Evolutionary conservation across 2,888 invertebrate genomes (phyloP), one percentile per base, ranked within the genome.

Genomic region (Cabera pusaria): DNA sequence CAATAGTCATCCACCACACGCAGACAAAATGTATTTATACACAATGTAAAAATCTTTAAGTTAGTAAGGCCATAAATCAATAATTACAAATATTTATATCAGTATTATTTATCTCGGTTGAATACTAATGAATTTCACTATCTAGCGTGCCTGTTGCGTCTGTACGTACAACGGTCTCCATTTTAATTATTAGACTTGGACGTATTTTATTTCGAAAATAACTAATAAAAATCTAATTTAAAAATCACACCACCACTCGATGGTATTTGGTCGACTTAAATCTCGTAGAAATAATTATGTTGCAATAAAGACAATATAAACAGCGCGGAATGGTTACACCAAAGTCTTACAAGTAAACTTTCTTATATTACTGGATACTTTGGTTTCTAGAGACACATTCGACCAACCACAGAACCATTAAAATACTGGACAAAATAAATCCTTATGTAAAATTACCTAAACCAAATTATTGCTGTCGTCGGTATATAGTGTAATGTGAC

Each of bases 401-500:
- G 69, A 72, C 68, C 71, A 70, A 69, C 60, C 65, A 61, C 52
- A 53, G 54, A 25, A 59, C 51, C 51, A 44, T 59, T 63, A 55
- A 59, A 66, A 68, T 66, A 77, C 71, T 74, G 76, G 66, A 73
- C 60, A 72, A 75, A 75, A 69, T 57, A 63, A 80, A 70, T 39
- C 64, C 69, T 69, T 69, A 72, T 59, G 59, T 59, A 59, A 66
- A 38, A 50, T 69, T 67, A 73, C 71, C 67, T 81, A 79, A 82
- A 72, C 65, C 71, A 77, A 77, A 64, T 85, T 81, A 82, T 84
- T 84, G 82, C 80, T 82, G 80, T 56, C 49, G 58, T 70, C 67
- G 69, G 66, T 74, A 71, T 38, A 72, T 66, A 70, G 64, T 76
- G 77, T 69, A 72, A 63, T 72, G 77, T 71, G 72, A 71, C 74